Evolutionary conservation across 2,113 vertebrate genomes (phyloP).

Genomic region (Hemibagrus wyckioides): DNA sequence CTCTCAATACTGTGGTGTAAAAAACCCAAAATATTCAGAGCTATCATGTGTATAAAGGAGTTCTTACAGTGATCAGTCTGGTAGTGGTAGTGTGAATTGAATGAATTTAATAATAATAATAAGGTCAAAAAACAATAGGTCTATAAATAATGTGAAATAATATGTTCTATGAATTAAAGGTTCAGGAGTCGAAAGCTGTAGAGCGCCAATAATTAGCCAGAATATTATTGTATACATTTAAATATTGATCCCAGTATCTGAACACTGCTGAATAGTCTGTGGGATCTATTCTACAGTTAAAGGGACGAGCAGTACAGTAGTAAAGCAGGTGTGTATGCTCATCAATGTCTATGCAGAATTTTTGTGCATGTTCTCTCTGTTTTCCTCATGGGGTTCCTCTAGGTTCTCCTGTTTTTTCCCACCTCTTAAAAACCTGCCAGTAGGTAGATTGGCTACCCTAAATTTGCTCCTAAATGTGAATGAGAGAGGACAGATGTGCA

Average conservation of each 20-base stretch:
- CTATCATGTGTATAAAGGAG: not conserved
- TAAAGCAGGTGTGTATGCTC: not conserved
- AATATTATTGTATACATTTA: not conserved
- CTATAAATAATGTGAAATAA: not conserved
- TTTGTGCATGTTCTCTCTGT: not conserved
- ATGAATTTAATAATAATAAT: not conserved
- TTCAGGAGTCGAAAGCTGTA: not conserved
- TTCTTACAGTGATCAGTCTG: not conserved
- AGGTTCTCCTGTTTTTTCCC: not conserved
- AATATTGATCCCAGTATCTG: not conserved
- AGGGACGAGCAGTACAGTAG: not conserved
- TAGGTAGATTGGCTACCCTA: not conserved
- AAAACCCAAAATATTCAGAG: not conserved
- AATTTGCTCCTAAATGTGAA: not conserved
- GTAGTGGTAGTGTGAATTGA: not conserved
- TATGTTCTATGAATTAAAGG: not conserved
- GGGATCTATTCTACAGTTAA: not conserved
- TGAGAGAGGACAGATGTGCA: not conserved
- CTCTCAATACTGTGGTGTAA: not conserved
- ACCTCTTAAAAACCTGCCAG: not conserved
- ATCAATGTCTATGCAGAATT: not conserved
- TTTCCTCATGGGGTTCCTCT: not conserved
- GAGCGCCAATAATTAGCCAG: not conserved
- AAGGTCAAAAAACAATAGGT: not conserved
- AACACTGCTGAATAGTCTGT: not conserved